Conservation (phyloP, 2,113 vertebrate species). For the Collichthys lucidus region DNA sequence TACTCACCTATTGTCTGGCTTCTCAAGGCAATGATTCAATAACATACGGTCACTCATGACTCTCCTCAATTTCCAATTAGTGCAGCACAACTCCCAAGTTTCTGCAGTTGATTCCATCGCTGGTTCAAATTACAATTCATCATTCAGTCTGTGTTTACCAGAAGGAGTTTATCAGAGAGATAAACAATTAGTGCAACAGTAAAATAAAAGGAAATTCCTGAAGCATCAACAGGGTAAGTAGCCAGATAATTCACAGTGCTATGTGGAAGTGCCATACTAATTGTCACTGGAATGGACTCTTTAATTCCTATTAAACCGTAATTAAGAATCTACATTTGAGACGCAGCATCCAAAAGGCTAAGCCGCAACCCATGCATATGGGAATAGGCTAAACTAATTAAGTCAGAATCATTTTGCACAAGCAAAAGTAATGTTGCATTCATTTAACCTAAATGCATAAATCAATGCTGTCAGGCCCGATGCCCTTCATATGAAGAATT, state of each 20-base stretch:
- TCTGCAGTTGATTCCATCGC: slow-evolving; percentile 51
- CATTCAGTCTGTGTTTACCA: slow-evolving; percentile 49
- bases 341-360: slow-evolving; percentile 39
- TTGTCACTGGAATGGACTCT: slow-evolving; percentile 55
- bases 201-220: slow-evolving; percentile 56
- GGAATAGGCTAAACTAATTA: slow-evolving; percentile 58
- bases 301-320: slow-evolving; percentile 64
- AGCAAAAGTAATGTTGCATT: slow-evolving; percentile 36
- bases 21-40: slow-evolving; percentile 42
- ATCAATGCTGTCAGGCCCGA: slow-evolving; percentile 12
- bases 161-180: slow-evolving; percentile 48
- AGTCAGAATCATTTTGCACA: slow-evolving; percentile 31
- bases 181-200: slow-evolving; percentile 54
- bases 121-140: slow-evolving; percentile 53
- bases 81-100: slow-evolving; percentile 46
- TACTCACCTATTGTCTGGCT: slow-evolving; percentile 41
- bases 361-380: slow-evolving; percentile 19
- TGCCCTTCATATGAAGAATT: background rate
- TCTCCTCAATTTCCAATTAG: slow-evolving; percentile 49
- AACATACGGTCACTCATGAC: slow-evolving; percentile 27
- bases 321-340: slow-evolving; percentile 59
- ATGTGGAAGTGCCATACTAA: slow-evolving; percentile 44
- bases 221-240: slow-evolving; percentile 52
- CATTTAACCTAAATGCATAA: slow-evolving; percentile 46
- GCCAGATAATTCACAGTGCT: slow-evolving; percentile 49